A percentile compares a stretch with the other conserved stretches of the same genome.
These are phyloP conservation scores for Bathynomus jamesi DNA, from an alignment of 1,140 invertebrate genomes.

Conservation along the genomic window DNA sequence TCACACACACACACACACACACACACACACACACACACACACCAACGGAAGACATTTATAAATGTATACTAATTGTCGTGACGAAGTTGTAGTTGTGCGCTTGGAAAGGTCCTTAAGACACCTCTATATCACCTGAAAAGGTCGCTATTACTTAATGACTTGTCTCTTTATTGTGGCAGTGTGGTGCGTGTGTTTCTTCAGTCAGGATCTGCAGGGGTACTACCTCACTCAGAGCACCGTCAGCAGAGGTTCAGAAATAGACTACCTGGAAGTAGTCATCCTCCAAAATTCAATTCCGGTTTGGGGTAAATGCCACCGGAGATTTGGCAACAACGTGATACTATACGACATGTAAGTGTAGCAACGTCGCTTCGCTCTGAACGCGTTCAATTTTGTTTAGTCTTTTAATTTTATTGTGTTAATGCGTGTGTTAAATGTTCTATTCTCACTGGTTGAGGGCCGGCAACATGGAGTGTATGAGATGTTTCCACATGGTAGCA, in stretches of 20 bases:
- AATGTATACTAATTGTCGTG: too few species aligned
- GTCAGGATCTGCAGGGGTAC: conserved; percentile 59
- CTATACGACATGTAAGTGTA: conserved; percentile 53
- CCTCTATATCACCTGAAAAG: too few species aligned
- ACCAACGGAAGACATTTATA: too few species aligned
- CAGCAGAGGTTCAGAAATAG: conserved; percentile 41
- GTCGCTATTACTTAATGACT: too few species aligned
- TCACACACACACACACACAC: too few species aligned
- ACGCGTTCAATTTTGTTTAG: conserved; percentile 42
- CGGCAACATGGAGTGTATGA: conserved; percentile 51
- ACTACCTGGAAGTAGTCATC: conserved; percentile 56
- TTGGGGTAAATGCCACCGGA: conserved; percentile 58
- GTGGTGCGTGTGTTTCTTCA: conserved; percentile 54
- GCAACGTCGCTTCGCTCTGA: conserved; percentile 33
- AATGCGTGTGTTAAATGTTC: too few species aligned
- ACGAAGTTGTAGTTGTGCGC: too few species aligned
- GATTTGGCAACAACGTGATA: conserved; percentile 56
- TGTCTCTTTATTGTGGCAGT: conserved; percentile 31
- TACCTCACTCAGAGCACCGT: conserved; percentile 55
- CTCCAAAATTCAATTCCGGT: conserved; percentile 57
- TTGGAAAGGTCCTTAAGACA: too few species aligned
- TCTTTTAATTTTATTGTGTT: too few species aligned
- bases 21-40: too few species aligned
- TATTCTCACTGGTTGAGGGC: too few species aligned
- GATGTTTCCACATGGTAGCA: conserved; percentile 55